A percentile compares a stretch with the other conserved stretches of the same genome.
Conservation (phyloP, 2,888 invertebrate genomes). For the Rhagonycha lutea region DNA sequence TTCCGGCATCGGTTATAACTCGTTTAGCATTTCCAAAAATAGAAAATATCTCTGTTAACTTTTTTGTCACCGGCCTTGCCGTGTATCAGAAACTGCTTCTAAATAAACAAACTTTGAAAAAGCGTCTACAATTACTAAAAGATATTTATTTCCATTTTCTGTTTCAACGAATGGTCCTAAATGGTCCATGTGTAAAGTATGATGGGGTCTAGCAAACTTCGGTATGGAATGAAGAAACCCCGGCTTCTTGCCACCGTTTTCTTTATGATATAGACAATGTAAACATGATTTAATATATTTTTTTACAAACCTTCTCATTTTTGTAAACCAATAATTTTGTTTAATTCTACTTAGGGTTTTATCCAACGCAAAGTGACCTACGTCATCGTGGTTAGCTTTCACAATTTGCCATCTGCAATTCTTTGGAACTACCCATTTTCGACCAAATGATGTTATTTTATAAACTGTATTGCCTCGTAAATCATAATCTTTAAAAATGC, state of each 20-base stretch:
- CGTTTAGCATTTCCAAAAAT: background rate
- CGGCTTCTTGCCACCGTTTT: slow-evolving; percentile 8
- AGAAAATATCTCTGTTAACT: background rate
- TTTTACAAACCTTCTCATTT: slow-evolving; percentile 14
- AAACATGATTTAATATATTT: slow-evolving; percentile 7
- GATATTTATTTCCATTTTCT: slow-evolving; percentile 12
- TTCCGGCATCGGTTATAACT: too few species aligned
- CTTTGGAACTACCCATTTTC: too few species aligned
- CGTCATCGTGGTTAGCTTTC: too few species aligned
- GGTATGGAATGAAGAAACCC: slow-evolving; percentile 10
- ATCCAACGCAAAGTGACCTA: slow-evolving; percentile 40
- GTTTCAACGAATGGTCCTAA: slow-evolving; percentile 2
- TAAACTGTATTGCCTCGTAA: slow-evolving; percentile 26
- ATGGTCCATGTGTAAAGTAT: slow-evolving; percentile 10
- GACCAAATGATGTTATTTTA: slow-evolving; percentile 17
- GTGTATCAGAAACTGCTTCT: background rate
- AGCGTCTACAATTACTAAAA: too few species aligned
- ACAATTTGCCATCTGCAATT: too few species aligned
- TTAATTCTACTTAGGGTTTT: slow-evolving; percentile 39
- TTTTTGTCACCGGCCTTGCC: background rate
- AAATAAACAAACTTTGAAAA: too few species aligned
- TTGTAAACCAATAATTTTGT: too few species aligned
- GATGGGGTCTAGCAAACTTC: background rate
- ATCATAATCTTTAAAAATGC: slow-evolving; percentile 29
- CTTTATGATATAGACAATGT: slow-evolving; percentile 8